Evolutionary conservation across 2,888 invertebrate genomes (phyloP), one percentile per base, ranked within the genome.

Genomic region (Autographa pulchrina): DNA sequence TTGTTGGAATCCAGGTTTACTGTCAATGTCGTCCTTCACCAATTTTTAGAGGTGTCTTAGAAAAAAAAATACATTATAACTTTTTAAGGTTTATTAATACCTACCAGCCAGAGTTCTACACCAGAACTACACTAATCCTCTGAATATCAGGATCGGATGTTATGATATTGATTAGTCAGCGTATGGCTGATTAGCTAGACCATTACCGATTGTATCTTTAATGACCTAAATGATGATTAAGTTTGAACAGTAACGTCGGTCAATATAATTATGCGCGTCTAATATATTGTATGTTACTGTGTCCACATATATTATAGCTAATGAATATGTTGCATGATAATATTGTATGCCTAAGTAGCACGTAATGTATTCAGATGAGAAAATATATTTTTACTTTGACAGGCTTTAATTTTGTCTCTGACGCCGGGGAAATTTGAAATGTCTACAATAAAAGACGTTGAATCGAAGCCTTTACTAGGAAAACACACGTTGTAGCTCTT

Each of bases 171-270:
- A 70, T 64, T 69, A 67, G 62, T 52, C 61, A 59, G 38, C 54
- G 41, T 58, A 11, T 48, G 43, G 60, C 56, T 48, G 65, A 72
- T 78, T 68, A 73, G 63, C 11, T 64, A 41, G 59, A 68, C 62
- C 65, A 63, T 70, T 74, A 68, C 31, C 16, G 66, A 70, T 64
- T 48, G 52, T 64, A 69, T 73, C 41, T 64, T 62, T 63, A 68
- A 73, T 74, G 48, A 68, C 38, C 54, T 70, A 56, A 64, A 65
- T 76, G 64, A 65, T 31, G 60, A 41, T n/a, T 61, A 16, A 41
- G 25, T 65, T 60, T 68, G 62, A 2, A 31, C 52, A 74, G 54
- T 64, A 59, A 31, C 6, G 3, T 43, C 7, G 18, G 41, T 68
- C 9, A 64, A 13, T 62, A 48, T 56, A 43, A 58, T 38, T 38